These are phyloP conservation scores for Centropus unirufus DNA, from an alignment of 2,113 vertebrate genomes.

Conservation along the genomic window DNA sequence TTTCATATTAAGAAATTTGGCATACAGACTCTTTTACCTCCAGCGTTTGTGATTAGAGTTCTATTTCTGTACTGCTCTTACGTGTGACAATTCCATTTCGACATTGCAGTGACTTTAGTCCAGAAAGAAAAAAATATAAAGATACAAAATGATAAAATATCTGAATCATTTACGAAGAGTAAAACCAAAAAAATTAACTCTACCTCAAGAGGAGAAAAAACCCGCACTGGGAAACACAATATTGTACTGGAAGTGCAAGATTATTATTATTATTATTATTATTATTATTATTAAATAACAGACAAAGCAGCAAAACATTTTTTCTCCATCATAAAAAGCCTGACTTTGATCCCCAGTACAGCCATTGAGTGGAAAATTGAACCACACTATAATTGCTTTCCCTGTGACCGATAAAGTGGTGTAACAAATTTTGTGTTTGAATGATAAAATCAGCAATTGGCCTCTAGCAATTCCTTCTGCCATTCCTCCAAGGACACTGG, in stretches of 20 bases:
- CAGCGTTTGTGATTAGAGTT: slow-evolving; percentile 63
- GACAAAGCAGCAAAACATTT: slow-evolving; percentile 78
- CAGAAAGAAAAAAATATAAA: neutral
- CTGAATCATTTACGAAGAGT: slow-evolving; percentile 72
- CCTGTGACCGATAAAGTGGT: slow-evolving; percentile 89
- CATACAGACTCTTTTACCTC: slow-evolving; percentile 28
- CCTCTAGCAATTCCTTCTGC: slow-evolving; percentile 84
- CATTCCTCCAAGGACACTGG: slow-evolving; percentile 88
- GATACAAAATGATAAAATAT: neutral
- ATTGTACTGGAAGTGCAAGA: slow-evolving; percentile 26
- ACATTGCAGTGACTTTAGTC: slow-evolving; percentile 55
- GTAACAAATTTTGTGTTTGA: slow-evolving; percentile 92
- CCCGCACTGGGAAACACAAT: neutral
- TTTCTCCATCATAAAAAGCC: slow-evolving; percentile 78
- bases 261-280: slow-evolving; percentile 46
- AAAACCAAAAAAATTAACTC: slow-evolving; percentile 62
- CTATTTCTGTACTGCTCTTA: slow-evolving; percentile 70
- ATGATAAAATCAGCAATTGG: slow-evolving; percentile 89
- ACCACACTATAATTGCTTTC: slow-evolving; percentile 91
- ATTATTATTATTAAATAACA: slow-evolving; percentile 76
- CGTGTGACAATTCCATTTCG: slow-evolving; percentile 74
- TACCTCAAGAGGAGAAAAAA: slow-evolving; percentile 37
- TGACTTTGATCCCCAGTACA: slow-evolving; percentile 89
- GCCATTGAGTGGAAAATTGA: slow-evolving; percentile 90
- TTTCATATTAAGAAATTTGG: slow-evolving; percentile 1